These are phyloP conservation scores for Neotoma lepida DNA, from an alignment of 2,113 vertebrate species.

Conservation along the genomic window DNA sequence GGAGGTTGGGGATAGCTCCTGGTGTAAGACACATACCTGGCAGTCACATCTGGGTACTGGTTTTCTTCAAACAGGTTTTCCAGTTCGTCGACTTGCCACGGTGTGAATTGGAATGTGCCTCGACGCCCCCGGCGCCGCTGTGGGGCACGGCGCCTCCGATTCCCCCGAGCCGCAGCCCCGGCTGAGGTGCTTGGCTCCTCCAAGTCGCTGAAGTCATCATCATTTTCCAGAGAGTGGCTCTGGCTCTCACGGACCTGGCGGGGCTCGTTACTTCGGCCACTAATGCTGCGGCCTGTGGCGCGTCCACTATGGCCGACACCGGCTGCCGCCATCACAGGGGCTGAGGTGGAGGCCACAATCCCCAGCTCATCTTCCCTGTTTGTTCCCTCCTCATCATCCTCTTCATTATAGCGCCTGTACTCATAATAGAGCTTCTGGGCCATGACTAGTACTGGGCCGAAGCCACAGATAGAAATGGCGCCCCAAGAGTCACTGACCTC, in stretches of 20 bases:
- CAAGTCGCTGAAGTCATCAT: neutral
- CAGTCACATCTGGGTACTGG: neutral
- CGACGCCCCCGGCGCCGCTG: fast-evolving
- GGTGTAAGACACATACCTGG: neutral
- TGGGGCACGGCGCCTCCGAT: neutral
- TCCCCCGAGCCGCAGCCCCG: neutral
- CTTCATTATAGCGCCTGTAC: no score
- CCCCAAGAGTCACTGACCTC: no score
- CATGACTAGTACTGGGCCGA: neutral
- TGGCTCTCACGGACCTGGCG: no score
- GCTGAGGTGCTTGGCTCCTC: neutral
- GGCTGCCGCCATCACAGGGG: fast-evolving
- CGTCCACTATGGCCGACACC: neutral
- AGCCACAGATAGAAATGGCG: neutral
- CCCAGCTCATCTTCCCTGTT: neutral
- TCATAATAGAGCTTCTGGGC: neutral
- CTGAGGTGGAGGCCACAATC: neutral
- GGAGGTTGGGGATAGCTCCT: no score
- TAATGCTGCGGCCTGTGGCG: neutral
- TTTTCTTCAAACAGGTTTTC: neutral
- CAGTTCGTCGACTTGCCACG: neutral
- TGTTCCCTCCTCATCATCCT: neutral
- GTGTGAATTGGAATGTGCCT: neutral
- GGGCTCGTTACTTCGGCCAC: neutral
- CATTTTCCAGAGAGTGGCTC: neutral